Conservation (phyloP, 2,797 vertebrate species). For the Alouatta caraya region DNA sequence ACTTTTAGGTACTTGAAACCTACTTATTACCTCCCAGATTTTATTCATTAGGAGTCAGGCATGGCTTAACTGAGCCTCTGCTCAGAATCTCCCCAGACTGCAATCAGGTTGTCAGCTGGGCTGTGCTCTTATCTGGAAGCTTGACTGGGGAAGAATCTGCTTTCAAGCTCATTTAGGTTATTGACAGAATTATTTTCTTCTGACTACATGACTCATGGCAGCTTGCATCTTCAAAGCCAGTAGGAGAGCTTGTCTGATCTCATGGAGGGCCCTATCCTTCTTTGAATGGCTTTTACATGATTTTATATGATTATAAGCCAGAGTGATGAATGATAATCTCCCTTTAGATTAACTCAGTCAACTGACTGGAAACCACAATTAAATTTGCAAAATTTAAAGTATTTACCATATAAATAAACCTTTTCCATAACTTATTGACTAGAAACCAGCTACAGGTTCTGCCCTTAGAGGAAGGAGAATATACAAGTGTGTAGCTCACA, state of each 20-base stretch:
- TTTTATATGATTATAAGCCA: not conserved
- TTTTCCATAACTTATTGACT: not conserved
- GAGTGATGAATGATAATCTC: not conserved
- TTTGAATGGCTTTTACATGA: not conserved
- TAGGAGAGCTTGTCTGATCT: not conserved
- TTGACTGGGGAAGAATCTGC: not conserved
- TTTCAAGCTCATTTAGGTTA: not conserved
- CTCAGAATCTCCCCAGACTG: not conserved
- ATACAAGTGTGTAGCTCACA: not conserved
- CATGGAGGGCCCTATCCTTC: accelerated
- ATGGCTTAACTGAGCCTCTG: not conserved
- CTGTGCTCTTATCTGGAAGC: not conserved
- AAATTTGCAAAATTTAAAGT: not conserved
- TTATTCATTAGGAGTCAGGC: not conserved
- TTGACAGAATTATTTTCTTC: not conserved
- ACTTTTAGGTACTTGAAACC: not conserved
- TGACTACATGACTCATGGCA: not conserved
- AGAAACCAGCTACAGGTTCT: not conserved
- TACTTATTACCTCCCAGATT: not conserved
- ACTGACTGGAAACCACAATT: not conserved
- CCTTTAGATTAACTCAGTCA: not conserved
- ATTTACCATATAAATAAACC: not conserved
- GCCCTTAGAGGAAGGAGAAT: not conserved
- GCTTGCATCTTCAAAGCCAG: not conserved
- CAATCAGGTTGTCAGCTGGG: not conserved